A percentile compares a stretch with the other conserved stretches of the same genome.
These are phyloP conservation scores for Trissolcus brochymenae DNA, from an alignment of 2,888 invertebrate species.

Conservation along the genomic window DNA sequence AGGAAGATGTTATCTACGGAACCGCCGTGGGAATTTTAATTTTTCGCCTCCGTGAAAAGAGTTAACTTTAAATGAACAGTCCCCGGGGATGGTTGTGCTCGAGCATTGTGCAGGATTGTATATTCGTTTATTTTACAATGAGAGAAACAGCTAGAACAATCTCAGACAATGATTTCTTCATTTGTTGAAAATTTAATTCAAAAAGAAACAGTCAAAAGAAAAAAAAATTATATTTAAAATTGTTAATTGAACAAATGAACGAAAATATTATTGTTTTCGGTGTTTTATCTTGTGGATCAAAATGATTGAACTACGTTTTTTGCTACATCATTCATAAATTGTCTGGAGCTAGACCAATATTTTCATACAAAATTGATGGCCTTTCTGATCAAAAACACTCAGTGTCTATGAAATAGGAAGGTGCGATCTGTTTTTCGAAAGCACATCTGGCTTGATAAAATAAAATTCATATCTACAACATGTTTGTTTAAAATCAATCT, in stretches of 20 bases:
- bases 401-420: no score
- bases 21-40: constrained; percentile 24
- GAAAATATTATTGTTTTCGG: no score
- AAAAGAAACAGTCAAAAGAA: background rate
- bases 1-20: constrained; percentile 14
- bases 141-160: background rate
- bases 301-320: no score
- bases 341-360: constrained; percentile 1
- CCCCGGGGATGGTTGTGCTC: background rate
- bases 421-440: no score
- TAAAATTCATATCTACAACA: no score
- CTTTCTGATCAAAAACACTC: no score
- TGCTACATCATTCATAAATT: no score
- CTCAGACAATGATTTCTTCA: background rate
- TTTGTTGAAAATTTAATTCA: background rate
- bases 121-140: background rate
- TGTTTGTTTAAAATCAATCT: no score
- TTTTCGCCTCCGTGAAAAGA: constrained; percentile 9
- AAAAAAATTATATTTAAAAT: no score
- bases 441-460: no score
- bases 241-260: no score
- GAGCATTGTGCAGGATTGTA: background rate
- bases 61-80: constrained; percentile 7
- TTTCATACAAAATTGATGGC: background rate
- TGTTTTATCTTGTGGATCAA: no score